phyloP scores from a whole-genome alignment of 2,888 invertebrate species.

The Muscina levida region DNA sequence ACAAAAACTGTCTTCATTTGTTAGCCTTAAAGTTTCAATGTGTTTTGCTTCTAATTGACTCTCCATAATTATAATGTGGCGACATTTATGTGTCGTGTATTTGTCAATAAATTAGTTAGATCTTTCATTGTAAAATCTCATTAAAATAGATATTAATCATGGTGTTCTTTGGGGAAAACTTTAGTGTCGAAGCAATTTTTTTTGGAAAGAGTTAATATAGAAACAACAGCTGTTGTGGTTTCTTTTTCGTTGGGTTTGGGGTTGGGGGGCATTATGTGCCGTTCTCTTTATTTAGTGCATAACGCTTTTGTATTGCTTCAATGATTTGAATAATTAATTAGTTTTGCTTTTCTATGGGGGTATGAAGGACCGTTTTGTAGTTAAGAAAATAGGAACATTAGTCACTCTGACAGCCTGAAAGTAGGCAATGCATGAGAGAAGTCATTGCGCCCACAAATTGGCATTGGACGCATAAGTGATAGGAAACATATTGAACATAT shows the following conservation, averaged over 20 bases:
- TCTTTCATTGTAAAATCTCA: not conserved
- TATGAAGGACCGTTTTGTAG: not conserved
- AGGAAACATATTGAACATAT: too few relatives aligned
- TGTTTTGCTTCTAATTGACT: conserved; percentile 19
- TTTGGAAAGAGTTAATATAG: not conserved
- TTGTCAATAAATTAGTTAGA: conserved; percentile 38
- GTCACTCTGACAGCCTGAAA: not conserved
- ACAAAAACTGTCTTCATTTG: not conserved
- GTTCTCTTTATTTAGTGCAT: not conserved
- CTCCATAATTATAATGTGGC: conserved; percentile 33
- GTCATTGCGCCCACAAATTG: too few relatives aligned
- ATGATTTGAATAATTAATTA: conserved; percentile 42
- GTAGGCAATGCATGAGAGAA: too few relatives aligned
- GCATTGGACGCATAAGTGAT: too few relatives aligned
- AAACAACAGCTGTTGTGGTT: conserved; percentile 27
- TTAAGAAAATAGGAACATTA: too few relatives aligned
- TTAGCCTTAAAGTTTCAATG: not conserved
- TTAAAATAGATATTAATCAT: conserved; percentile 27
- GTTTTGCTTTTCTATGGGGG: conserved; percentile 20
- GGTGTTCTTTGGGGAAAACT: not conserved
- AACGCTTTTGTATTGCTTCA: conserved; percentile 11
- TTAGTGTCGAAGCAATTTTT: not conserved
- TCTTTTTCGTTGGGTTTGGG: not conserved
- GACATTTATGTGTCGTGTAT: conserved; percentile 29
- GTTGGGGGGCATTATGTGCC: not conserved